Base-by-base conservation (phyloP, 2,797 vertebrate species). In the Capromys pilorides region DNA sequence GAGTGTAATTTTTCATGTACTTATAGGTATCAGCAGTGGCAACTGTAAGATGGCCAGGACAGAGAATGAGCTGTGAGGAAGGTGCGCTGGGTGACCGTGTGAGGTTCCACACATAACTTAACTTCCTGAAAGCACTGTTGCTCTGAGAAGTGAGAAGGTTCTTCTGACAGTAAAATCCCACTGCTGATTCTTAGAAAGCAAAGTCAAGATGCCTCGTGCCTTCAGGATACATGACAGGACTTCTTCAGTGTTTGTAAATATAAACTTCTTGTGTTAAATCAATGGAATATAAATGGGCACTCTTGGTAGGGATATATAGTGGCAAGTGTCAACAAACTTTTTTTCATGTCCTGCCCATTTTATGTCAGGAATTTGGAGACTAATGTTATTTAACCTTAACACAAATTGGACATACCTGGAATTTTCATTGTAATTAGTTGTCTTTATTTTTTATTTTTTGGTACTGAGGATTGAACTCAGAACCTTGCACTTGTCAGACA, bases 311-410 rank as follows among this genome's bases (percentile, higher is more conserved):
- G 49, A 49, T 16, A 51, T 16, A 51, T 45, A 45, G 39, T 71
- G 82, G 12, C n/a, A 73, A 81, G 93, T 57, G 64, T 45, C 36
- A 39, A 1, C 51, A 2, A 36, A 61, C 11, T 81, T 82, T 64
- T 61, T 79, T 93, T 54, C 11, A 64, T 64, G 12, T 4, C 13
- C 5, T 21, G 94, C 13, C 31, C 31, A 6, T 85, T 77, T 36
- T 49, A n/a, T 64, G 80, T 71, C 19, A 69, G 66, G 45, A 86
- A 91, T 87, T 54, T 36, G 73, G 54, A 92, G 59, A 31, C 12
- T 81, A 26, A 33, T 61, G 18, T 31, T 87, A 71, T 78, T 87
- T 87, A 91, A 86, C 81, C 71, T 79, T 28, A 91, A 71, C 71
- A 64, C 57, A 41, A 67, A 21, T 51, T 64, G 39, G 57, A 57